Conservation (phyloP, 2,888 invertebrate genomes). For the Clunio marinus region DNA sequence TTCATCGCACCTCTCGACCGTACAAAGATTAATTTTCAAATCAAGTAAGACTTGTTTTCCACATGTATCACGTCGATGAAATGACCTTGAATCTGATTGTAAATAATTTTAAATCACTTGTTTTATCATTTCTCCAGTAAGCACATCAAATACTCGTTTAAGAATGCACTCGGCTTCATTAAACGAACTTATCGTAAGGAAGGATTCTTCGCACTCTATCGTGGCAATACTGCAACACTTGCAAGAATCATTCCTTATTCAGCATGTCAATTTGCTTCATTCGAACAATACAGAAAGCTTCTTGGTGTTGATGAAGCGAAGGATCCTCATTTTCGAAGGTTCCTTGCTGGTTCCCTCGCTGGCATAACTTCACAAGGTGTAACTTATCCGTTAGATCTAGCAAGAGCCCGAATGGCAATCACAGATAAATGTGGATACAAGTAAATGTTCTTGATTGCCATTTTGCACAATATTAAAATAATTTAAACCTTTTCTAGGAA, state of each 20-base stretch:
- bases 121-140: slow-evolving; percentile 48
- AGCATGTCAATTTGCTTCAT: slow-evolving; percentile 94
- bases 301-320: slow-evolving; percentile 65
- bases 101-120: background rate
- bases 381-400: slow-evolving; percentile 95
- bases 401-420: slow-evolving; percentile 95
- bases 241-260: slow-evolving; percentile 95
- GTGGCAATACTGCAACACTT: slow-evolving; percentile 97
- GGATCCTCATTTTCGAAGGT: slow-evolving; percentile 51
- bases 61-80: background rate
- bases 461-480: background rate
- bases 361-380: slow-evolving; percentile 90
- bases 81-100: background rate
- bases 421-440: slow-evolving; percentile 73
- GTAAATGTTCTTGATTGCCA: slow-evolving; percentile 46
- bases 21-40: slow-evolving; percentile 98
- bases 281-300: slow-evolving; percentile 92
- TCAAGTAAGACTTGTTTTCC: slow-evolving; percentile 54
- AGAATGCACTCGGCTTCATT: slow-evolving; percentile 67
- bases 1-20: slow-evolving; percentile 95
- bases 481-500: slow-evolving; percentile 43
- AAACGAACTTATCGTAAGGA: slow-evolving; percentile 64
- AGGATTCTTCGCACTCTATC: slow-evolving; percentile 83
- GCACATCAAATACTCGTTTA: slow-evolving; percentile 66
- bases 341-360: slow-evolving; percentile 89